These are phyloP conservation scores for Poeciliopsis paucimaculata DNA, from an alignment of 2,797 vertebrate species.

Conservation along the genomic window DNA sequence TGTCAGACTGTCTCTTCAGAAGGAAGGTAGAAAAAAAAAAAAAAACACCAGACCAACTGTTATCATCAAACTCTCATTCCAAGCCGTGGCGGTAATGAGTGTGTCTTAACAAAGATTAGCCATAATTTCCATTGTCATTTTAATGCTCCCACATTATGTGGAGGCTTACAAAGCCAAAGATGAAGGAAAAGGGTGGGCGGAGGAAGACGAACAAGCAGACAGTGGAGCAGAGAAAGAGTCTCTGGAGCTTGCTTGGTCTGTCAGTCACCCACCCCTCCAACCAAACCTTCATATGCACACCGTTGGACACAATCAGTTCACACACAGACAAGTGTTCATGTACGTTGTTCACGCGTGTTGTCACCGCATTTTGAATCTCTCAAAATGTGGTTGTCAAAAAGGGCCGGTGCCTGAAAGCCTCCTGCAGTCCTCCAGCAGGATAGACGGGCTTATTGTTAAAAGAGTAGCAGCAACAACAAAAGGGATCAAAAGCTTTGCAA, in stretches of 20 bases:
- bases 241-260: conserved; percentile 71
- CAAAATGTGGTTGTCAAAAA: conserved; percentile 70
- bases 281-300: conserved; percentile 38
- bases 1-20: conserved; percentile 74
- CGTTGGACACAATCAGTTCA: conserved; percentile 40
- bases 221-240: conserved; percentile 57
- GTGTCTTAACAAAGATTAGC: conserved; percentile 81
- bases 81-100: conserved; percentile 74
- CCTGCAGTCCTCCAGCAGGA: conserved; percentile 56
- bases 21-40: conserved; percentile 30
- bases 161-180: conserved; percentile 75
- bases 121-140: conserved; percentile 81
- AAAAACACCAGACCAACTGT: conserved; percentile 59
- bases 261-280: conserved; percentile 74
- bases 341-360: conserved; percentile 50
- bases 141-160: conserved; percentile 77
- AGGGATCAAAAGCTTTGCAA: conserved; percentile 63
- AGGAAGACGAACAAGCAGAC: conserved; percentile 63
- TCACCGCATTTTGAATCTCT: conserved; percentile 65
- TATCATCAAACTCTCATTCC: conserved; percentile 75
- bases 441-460: conserved; percentile 59
- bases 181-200: conserved; percentile 75
- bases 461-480: conserved; percentile 59
- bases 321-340: conserved; percentile 35
- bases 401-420: conserved; percentile 73